Conservation (phyloP, 2,113 vertebrate genomes). For the Leucoraja erinaceus region DNA sequence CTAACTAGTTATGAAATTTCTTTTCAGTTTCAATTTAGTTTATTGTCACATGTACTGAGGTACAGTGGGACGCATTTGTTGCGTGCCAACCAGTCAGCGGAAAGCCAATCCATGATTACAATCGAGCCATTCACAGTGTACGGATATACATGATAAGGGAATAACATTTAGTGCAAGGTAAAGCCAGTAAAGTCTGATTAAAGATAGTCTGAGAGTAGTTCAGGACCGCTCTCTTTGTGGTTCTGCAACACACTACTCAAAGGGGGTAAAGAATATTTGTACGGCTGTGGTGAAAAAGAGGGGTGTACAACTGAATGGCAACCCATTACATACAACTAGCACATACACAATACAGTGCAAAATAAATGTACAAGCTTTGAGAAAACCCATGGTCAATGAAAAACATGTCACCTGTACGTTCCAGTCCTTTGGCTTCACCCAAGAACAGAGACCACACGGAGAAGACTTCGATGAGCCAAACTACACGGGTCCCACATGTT, state of each 20-base stretch:
- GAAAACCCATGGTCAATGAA: not conserved
- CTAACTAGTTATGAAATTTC: not conserved
- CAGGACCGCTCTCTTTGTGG: not conserved
- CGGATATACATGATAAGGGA: no score
- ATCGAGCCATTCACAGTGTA: no score
- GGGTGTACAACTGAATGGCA: not conserved
- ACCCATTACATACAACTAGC: not conserved
- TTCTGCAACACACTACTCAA: no score
- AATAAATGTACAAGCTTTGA: not conserved
- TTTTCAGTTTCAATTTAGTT: not conserved
- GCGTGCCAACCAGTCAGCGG: no score
- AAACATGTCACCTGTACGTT: not conserved
- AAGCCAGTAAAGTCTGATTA: no score
- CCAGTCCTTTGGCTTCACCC: not conserved
- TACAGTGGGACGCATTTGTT: no score
- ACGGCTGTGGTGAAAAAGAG: not conserved
- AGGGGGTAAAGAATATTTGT: not conserved
- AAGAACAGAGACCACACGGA: not conserved
- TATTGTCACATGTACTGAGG: no score
- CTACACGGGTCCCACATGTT: not conserved
- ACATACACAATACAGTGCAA: not conserved
- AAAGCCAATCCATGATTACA: no score
- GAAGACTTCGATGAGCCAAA: not conserved
- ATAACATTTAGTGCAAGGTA: no score
- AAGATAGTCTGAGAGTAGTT: no score